These are phyloP conservation scores for Leptonema lineaticorne DNA, from an alignment of 1,140 invertebrate genomes.

Conservation along the genomic window DNA sequence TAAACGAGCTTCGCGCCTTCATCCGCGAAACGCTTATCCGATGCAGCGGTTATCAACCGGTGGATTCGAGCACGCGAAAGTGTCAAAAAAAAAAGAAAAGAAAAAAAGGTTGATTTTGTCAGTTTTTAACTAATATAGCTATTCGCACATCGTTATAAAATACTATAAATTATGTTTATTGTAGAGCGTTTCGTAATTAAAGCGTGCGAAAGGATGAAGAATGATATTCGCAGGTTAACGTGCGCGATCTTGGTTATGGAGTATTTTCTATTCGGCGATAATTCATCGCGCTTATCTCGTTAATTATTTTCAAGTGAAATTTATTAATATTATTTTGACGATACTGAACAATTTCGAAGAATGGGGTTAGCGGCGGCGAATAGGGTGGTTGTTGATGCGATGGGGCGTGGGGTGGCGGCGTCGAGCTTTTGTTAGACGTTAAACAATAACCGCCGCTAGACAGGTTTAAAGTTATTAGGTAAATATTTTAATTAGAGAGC, in stretches of 20 bases:
- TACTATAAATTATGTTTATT: too few relatives aligned
- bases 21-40: neutral
- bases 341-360: conserved; percentile 16
- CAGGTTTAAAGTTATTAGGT: conserved; percentile 30
- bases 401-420: neutral
- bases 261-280: conserved; percentile 3
- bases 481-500: conserved; percentile 31
- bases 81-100: too few relatives aligned
- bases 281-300: conserved; percentile 20
- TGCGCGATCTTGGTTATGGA: neutral
- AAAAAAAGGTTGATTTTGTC: too few relatives aligned
- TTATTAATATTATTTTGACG: conserved; percentile 27
- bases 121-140: too few relatives aligned
- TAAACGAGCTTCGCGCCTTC: conserved; percentile 23
- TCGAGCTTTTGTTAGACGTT: conserved; percentile 15
- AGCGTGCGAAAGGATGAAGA: too few relatives aligned
- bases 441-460: conserved; percentile 26
- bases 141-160: too few relatives aligned
- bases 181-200: too few relatives aligned
- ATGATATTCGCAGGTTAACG: too few relatives aligned
- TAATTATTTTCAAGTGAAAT: conserved; percentile 29
- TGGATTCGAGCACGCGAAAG: too few relatives aligned
- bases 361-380: too few relatives aligned
- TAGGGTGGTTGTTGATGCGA: too few relatives aligned
- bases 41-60: neutral